Percentiles rank a stretch among this genome's conserved stretches.
phyloP scores from a whole-genome alignment of 2,797 vertebrate species.

The Mergus octosetaceus region DNA sequence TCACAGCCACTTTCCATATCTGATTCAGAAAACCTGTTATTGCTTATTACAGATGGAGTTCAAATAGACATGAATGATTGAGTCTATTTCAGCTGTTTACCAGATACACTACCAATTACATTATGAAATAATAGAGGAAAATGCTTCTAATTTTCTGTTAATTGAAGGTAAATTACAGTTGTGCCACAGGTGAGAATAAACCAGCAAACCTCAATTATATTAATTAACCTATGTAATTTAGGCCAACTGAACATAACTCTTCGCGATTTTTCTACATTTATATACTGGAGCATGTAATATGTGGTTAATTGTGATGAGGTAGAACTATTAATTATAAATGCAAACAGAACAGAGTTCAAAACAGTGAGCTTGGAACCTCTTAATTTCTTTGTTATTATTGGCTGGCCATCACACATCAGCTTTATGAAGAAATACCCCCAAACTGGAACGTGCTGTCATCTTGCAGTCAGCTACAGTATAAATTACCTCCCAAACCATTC shows the following conservation, averaged over 20 bases:
- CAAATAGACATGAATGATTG: neutral
- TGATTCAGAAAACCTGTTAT: neutral
- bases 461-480: neutral
- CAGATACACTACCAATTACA: neutral
- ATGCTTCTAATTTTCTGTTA: neutral
- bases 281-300: neutral
- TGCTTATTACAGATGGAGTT: neutral
- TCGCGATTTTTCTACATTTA: neutral
- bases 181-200: neutral
- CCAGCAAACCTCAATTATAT: neutral
- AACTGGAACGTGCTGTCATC: neutral
- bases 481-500: neutral
- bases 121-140: neutral
- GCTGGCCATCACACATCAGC: neutral
- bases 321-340: neutral
- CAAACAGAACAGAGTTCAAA: neutral
- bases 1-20: neutral
- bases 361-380: neutral
- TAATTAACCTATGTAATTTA: slow-evolving; percentile 8
- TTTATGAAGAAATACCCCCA: neutral
- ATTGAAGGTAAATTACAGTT: neutral
- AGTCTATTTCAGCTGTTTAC: neutral
- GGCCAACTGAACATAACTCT: neutral
- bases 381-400: neutral
- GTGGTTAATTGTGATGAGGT: neutral